phyloP scores from a whole-genome alignment of 2,797 vertebrate species.

The Cercopithecus petaurista region DNA sequence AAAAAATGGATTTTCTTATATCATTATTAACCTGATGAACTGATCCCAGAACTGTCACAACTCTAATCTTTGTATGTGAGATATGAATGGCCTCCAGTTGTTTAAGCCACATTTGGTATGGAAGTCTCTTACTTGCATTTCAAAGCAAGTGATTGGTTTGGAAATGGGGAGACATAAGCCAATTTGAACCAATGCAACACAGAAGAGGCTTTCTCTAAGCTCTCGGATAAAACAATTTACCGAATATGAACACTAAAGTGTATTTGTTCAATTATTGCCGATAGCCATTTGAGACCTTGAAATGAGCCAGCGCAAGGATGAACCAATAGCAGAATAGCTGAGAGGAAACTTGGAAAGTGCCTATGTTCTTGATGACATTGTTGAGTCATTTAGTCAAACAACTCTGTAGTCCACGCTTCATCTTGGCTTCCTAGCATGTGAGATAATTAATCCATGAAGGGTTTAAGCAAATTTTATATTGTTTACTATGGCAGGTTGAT shows the following conservation, averaged over 20 bases:
- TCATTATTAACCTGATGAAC: neutral
- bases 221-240: neutral
- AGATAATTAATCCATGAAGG: neutral
- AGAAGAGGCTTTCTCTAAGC: neutral
- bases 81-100: neutral
- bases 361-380: neutral
- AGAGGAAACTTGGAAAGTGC: neutral
- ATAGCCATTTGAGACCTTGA: slow-evolving; percentile 6
- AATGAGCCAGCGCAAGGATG: neutral
- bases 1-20: neutral
- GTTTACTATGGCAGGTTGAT: neutral
- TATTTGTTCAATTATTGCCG: neutral
- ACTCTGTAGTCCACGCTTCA: neutral
- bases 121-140: neutral
- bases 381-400: neutral
- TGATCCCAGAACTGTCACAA: neutral
- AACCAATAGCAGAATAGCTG: neutral
- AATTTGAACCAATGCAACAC: neutral
- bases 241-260: neutral
- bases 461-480: neutral
- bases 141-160: neutral
- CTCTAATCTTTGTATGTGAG: neutral
- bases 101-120: neutral
- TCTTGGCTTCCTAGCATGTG: neutral
- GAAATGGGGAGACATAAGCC: neutral